Conservation (phyloP, 1,140 invertebrate species). For the Zeugodacus cucurbitae region DNA sequence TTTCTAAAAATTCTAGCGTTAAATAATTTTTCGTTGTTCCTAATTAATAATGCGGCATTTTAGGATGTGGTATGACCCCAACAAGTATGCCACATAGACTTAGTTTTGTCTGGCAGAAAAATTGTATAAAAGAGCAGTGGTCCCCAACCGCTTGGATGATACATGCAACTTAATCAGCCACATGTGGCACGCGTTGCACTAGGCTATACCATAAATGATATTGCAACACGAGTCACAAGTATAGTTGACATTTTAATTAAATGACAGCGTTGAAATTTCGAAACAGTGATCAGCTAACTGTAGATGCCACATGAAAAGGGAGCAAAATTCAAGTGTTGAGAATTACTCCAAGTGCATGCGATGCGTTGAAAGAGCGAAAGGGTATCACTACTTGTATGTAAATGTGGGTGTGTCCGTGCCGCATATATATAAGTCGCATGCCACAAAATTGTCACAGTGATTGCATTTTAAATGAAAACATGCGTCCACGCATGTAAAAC, state of each 20-base stretch:
- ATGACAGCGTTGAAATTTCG: conserved; percentile 23
- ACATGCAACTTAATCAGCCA: conserved; percentile 26
- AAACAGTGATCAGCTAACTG: background rate
- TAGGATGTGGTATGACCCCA: background rate
- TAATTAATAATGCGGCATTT: conserved; percentile 17
- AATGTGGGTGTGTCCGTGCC: background rate
- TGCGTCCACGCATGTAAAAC: conserved; percentile 13
- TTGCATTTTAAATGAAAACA: conserved; percentile 39
- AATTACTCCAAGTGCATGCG: background rate
- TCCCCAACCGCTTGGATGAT: background rate
- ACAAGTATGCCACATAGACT: background rate
- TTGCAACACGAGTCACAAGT: background rate
- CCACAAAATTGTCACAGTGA: background rate
- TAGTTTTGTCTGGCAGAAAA: background rate
- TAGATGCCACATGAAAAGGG: background rate
- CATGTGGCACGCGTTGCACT: conserved; percentile 27
- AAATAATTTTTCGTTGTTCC: conserved; percentile 18
- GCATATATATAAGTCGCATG: background rate
- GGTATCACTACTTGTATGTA: background rate
- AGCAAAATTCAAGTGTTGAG: background rate
- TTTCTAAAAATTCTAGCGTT: background rate
- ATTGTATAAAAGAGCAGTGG: background rate
- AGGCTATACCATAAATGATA: background rate
- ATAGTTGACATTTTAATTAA: conserved; percentile 38
- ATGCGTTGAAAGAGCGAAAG: background rate